Conservation (phyloP, 1,140 invertebrate genomes). For the Lordiphosa mommai region DNA sequence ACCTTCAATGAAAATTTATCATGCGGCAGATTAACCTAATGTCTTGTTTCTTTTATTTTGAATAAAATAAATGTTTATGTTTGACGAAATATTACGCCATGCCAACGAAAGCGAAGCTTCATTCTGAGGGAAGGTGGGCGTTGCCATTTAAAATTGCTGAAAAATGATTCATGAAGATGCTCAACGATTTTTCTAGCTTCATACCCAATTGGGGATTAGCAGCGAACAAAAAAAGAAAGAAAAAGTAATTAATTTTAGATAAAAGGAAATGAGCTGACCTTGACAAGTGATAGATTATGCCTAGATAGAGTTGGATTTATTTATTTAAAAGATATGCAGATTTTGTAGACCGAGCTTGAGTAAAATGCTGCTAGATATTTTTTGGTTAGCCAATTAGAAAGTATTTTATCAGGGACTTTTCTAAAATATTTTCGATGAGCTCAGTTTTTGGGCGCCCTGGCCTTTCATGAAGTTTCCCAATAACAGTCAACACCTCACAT, state of each 20-base stretch:
- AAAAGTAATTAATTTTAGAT: neutral
- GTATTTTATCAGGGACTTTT: too few relatives aligned
- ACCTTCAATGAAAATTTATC: slow-evolving; percentile 64
- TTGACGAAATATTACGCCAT: slow-evolving; percentile 30
- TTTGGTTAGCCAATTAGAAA: too few relatives aligned
- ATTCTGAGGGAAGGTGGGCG: neutral
- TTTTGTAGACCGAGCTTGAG: too few relatives aligned
- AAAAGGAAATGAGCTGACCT: slow-evolving; percentile 34
- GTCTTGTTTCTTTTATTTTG: slow-evolving; percentile 2
- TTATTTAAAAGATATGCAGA: too few relatives aligned
- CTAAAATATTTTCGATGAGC: too few relatives aligned
- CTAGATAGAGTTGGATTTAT: neutral
- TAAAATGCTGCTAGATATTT: too few relatives aligned
- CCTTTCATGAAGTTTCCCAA: too few relatives aligned
- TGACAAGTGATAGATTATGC: slow-evolving; percentile 29
- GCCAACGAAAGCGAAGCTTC: slow-evolving; percentile 39
- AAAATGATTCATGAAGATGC: slow-evolving; percentile 47
- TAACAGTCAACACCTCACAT: too few relatives aligned
- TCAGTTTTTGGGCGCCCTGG: too few relatives aligned
- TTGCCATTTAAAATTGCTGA: slow-evolving; percentile 6
- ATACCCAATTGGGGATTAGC: slow-evolving; percentile 15
- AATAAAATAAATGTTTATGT: slow-evolving; percentile 10
- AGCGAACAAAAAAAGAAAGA: neutral
- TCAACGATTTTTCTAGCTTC: slow-evolving; percentile 6
- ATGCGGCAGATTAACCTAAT: slow-evolving; percentile 37